phyloP scores from a whole-genome alignment of 2,888 invertebrate genomes.

The Limenitis camilla region DNA sequence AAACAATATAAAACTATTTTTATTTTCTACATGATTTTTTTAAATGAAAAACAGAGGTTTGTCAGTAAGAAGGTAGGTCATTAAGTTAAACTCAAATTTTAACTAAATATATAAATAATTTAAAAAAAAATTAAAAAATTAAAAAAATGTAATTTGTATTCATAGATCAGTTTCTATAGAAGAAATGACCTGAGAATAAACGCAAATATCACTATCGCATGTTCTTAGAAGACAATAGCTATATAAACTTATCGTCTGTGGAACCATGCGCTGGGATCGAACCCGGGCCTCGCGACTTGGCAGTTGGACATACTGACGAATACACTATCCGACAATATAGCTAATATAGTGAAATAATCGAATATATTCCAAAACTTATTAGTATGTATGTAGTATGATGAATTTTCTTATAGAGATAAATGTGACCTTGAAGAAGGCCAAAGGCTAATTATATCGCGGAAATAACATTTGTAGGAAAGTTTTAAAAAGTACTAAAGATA shows the following conservation, averaged over 20 bases:
- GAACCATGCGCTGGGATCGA: constrained; percentile 61
- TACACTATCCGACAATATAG: constrained; percentile 24
- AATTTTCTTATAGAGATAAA: constrained; percentile 28
- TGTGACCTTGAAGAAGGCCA: too few species aligned
- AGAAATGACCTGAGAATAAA: constrained; percentile 33
- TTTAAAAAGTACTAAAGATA: too few species aligned
- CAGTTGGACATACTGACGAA: constrained; percentile 8
- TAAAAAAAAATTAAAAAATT: not conserved
- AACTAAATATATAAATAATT: too few species aligned
- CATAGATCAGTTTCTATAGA: constrained; percentile 31
- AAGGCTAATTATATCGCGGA: too few species aligned
- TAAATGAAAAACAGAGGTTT: too few species aligned
- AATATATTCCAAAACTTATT: constrained; percentile 13
- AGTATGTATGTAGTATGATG: constrained; percentile 24
- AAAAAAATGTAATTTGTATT: constrained; percentile 25
- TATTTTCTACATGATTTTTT: too few species aligned
- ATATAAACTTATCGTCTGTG: constrained; percentile 53
- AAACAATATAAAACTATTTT: too few species aligned
- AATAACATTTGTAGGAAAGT: too few species aligned
- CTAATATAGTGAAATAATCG: constrained; percentile 21
- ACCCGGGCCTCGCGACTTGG: constrained; percentile 31
- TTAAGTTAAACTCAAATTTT: too few species aligned
- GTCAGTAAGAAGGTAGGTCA: too few species aligned
- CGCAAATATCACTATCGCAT: constrained; percentile 50
- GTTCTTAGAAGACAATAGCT: constrained; percentile 60